Evolutionary conservation across 2,113 vertebrate genomes (phyloP).

Genomic region (Ginglymostoma cirratum): DNA sequence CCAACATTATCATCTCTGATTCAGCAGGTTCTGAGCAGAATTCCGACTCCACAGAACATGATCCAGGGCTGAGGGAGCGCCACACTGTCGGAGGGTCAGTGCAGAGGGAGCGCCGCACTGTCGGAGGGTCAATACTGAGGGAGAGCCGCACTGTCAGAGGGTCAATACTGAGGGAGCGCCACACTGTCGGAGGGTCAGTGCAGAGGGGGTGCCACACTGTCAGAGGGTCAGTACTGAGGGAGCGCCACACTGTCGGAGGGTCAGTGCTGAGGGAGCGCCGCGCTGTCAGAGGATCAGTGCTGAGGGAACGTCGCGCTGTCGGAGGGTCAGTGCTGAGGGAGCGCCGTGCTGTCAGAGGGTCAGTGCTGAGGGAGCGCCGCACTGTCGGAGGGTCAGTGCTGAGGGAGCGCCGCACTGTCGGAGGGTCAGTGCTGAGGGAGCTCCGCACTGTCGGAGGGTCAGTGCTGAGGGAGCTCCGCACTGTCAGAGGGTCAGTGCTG

Average conservation of each 20-base stretch:
- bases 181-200: too few species aligned
- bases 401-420: neutral
- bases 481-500: neutral
- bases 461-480: too few species aligned
- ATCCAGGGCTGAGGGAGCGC: neutral
- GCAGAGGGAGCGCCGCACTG: too few species aligned
- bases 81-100: too few species aligned
- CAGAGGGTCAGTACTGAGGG: too few species aligned
- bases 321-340: too few species aligned
- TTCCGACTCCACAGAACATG: neutral
- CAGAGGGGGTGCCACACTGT: too few species aligned
- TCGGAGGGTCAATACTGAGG: neutral
- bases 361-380: too few species aligned
- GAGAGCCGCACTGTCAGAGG: neutral
- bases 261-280: neutral
- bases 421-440: neutral
- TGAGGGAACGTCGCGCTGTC: neutral
- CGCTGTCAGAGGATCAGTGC: too few species aligned
- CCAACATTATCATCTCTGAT: neutral
- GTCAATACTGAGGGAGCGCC: neutral
- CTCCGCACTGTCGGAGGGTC: too few species aligned
- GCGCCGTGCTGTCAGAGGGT: too few species aligned
- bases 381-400: neutral
- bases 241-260: too few species aligned
- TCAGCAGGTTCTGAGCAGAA: neutral